Percentiles rank a stretch among this genome's conserved stretches.
phyloP scores from a whole-genome alignment of 2,797 vertebrate genomes.

The Podargus strigoides region DNA sequence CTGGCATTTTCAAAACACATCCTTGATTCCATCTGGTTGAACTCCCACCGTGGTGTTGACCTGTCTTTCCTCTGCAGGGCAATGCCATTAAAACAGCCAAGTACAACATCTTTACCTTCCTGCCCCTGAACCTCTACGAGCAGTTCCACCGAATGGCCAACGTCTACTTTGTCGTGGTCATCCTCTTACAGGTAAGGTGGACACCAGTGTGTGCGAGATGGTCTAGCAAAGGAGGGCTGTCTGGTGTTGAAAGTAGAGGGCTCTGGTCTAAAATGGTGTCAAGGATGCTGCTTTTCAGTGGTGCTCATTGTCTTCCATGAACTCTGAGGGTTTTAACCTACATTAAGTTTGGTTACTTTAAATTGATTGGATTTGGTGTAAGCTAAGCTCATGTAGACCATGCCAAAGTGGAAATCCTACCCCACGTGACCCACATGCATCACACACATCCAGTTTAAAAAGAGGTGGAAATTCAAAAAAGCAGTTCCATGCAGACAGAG shows the following conservation, averaged over 20 bases:
- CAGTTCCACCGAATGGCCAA: conserved; percentile 89
- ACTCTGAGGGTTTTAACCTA: not conserved
- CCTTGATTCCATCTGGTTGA: not conserved
- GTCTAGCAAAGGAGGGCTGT: too few relatives aligned
- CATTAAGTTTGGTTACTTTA: rapidly evolving
- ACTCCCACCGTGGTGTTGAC: not conserved
- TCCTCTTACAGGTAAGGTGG: conserved; percentile 85
- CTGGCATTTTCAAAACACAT: not conserved
- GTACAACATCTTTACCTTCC: conserved; percentile 86
- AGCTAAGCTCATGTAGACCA: rapidly evolving
- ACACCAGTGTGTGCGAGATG: rapidly evolving
- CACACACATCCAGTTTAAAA: not conserved
- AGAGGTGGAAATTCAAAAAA: not conserved
- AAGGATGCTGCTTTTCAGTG: not conserved
- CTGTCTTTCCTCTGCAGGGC: conserved; percentile 70
- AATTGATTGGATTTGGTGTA: not conserved
- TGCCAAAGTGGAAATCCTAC: not conserved
- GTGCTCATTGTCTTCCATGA: not conserved
- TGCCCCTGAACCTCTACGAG: conserved; percentile 87
- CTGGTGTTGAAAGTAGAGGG: too few relatives aligned
- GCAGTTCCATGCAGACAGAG: not conserved
- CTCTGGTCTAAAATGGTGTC: not conserved
- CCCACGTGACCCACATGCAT: not conserved
- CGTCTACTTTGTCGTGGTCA: conserved; percentile 87
- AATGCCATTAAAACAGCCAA: conserved; percentile 86